Evolutionary conservation across 2,888 invertebrate genomes (phyloP).

Genomic region (Philonicus albiceps): DNA sequence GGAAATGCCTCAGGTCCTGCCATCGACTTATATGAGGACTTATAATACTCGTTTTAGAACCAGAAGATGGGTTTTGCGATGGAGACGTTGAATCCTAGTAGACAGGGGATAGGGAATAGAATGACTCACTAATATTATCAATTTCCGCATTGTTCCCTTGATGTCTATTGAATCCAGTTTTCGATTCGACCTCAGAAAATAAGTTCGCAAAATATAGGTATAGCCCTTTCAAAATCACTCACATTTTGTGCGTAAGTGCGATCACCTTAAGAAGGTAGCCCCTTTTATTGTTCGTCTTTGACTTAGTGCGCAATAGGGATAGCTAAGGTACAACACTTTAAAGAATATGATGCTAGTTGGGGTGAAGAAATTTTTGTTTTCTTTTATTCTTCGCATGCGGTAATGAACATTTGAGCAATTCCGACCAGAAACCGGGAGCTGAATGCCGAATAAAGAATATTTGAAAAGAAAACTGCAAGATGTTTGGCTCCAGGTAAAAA

Average conservation of each 20-base stretch:
- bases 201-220: not conserved
- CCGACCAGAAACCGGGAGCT: not conserved
- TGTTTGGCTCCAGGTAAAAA: not conserved
- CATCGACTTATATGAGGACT: not conserved
- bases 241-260: not conserved
- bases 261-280: not conserved
- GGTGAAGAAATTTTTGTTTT: not conserved
- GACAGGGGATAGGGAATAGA: not conserved
- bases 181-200: not conserved
- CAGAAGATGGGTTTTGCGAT: not conserved
- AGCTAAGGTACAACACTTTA: not conserved
- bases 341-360: not conserved
- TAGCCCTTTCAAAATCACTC: not conserved
- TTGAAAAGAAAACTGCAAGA: slow-evolving; percentile 6
- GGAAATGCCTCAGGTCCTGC: not conserved
- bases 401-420: slow-evolving; percentile 17
- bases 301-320: not conserved
- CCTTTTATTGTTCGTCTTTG: not conserved
- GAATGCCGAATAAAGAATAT: not conserved
- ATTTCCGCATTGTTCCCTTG: not conserved
- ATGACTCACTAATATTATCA: not conserved
- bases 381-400: not conserved
- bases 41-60: not conserved
- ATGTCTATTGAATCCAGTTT: not conserved
- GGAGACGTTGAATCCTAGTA: not conserved